These are phyloP conservation scores for Rhaphigaster nebulosa DNA, from an alignment of 2,888 invertebrate species.

Conservation along the genomic window DNA sequence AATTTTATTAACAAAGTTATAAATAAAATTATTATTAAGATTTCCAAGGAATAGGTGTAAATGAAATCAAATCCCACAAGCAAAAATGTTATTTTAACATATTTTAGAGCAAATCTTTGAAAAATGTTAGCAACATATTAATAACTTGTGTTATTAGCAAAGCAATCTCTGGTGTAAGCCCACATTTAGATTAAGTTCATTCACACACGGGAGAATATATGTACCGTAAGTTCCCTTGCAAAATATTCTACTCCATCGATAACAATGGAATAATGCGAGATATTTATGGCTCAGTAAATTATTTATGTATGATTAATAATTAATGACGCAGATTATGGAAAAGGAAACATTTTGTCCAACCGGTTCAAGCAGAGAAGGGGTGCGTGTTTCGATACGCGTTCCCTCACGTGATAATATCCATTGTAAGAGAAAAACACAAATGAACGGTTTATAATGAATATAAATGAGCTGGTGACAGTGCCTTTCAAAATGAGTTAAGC, in stretches of 20 bases:
- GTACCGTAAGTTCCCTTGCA: no score
- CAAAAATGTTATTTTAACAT: no score
- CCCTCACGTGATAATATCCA: not conserved
- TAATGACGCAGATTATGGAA: not conserved
- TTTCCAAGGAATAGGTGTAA: no score
- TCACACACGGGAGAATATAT: no score
- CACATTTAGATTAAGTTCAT: no score
- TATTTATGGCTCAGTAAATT: not conserved
- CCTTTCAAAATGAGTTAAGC: not conserved
- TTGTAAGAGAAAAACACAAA: not conserved
- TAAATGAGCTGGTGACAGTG: not conserved
- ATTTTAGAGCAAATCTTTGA: no score
- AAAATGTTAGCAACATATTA: no score
- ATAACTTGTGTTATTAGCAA: no score
- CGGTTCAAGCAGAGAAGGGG: not conserved
- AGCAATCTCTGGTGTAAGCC: no score
- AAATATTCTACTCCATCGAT: not conserved
- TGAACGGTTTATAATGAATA: conserved; percentile 10
- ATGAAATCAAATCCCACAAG: no score
- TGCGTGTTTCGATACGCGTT: not conserved
- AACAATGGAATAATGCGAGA: not conserved
- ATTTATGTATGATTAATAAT: conserved; percentile 1
- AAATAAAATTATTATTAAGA: no score
- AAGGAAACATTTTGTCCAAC: not conserved
- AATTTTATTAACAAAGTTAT: no score